Percentiles rank a stretch among this genome's conserved stretches.
Conservation (phyloP, 1,140 invertebrate species). For the Listronotus bonariensis region DNA sequence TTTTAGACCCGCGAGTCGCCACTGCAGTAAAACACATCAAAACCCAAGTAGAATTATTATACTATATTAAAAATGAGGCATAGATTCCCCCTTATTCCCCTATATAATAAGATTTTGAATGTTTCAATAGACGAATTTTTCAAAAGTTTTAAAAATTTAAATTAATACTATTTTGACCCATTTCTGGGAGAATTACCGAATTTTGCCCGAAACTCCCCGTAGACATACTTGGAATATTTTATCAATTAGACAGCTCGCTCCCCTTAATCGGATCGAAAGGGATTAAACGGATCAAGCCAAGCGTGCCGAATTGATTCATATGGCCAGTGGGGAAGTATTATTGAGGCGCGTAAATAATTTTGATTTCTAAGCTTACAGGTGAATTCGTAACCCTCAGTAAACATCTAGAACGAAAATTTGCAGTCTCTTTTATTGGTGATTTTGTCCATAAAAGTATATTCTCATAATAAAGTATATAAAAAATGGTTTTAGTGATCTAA, state of each 20-base stretch:
- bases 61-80: too few species aligned
- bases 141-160: not conserved
- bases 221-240: slow-evolving; percentile 48
- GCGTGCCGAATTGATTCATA: slow-evolving; percentile 53
- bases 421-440: too few species aligned
- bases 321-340: slow-evolving; percentile 45
- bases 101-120: too few species aligned
- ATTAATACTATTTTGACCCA: not conserved
- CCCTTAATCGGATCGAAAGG: slow-evolving; percentile 32
- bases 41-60: too few species aligned
- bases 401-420: too few species aligned
- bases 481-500: too few species aligned
- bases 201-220: slow-evolving; percentile 1
- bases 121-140: too few species aligned
- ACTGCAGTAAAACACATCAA: too few species aligned
- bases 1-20: too few species aligned
- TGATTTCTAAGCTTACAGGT: slow-evolving; percentile 44
- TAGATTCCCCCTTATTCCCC: too few species aligned
- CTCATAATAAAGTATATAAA: too few species aligned
- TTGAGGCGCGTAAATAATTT: slow-evolving; percentile 49
- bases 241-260: slow-evolving; percentile 44
- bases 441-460: too few species aligned
- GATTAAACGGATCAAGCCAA: slow-evolving; percentile 48
- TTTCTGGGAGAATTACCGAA: slow-evolving; percentile 13
- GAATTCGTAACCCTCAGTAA: slow-evolving; percentile 15